Base-by-base conservation (phyloP, 2,888 invertebrate species). In the Lasioglossum vierecki region DNA sequence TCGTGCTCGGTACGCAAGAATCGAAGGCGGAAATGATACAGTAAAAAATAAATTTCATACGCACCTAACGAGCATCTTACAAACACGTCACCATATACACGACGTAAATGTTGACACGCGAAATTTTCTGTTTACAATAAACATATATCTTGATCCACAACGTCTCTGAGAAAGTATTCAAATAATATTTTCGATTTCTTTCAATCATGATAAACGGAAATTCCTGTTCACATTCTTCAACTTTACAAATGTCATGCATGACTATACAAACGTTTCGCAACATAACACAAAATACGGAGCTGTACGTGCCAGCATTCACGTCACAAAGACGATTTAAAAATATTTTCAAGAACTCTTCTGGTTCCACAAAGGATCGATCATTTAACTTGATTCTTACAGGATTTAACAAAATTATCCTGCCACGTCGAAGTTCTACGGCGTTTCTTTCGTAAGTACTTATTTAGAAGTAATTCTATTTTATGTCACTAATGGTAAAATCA, bases 361-460 rank as follows among this genome's bases (percentile, higher is more conserved):
- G 2, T 30, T 73, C 6, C 6, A n/a, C 0, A 18, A 15, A 4
- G 46, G 46, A n/a, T 41, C 30, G 39, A 70, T 41, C 35, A 41
- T 13, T 15, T 80, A 41, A 57, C 57, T n/a, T n/a, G 57, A 57
- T 68, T 22, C 35, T 44, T 35, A 70, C 4, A 70, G 22, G 8
- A 26, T 66, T 73, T 41, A 53, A 73, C 30, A 30, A 60, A 13
- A 49, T 3, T n/a, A 13, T 71, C 49, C 39, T 18, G 5, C 41
- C 3, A 4, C 35, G 63, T 22, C 41, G 53, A 68, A 73, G 60
- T 63, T 44, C 22, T 2, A 30, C 15, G 35, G 22, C 4, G 41
- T 22, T 72, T 44, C 13, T 35, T 13, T 70, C 18, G 15, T 84
- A 84, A 84, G 79, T 84, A 85, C 80, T 44, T 63, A 49, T n/a